Percentiles rank a stretch among this genome's conserved stretches.
Conservation (phyloP, 2,797 vertebrate genomes). For the Synaphobranchus kaupii region DNA sequence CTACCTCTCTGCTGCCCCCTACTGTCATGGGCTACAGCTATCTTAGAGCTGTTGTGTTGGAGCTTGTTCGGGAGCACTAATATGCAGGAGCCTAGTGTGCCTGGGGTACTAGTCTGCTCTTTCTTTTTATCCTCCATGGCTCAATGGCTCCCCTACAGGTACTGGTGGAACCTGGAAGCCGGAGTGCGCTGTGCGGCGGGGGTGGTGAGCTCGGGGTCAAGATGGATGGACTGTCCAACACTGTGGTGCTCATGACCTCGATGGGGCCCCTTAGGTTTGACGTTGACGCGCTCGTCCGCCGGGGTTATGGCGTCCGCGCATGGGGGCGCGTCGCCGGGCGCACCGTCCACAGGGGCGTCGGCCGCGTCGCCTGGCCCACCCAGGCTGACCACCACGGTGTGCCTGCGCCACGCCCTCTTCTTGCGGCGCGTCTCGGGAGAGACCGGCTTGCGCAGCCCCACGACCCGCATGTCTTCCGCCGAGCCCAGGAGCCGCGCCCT, state of each 20-base stretch:
- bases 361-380: conserved; percentile 58
- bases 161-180: conserved; percentile 76
- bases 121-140: not conserved
- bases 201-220: conserved; percentile 41
- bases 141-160: conserved; percentile 60
- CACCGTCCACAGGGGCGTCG: conserved; percentile 49
- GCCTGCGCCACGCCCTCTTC: conserved; percentile 88
- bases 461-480: conserved; percentile 80
- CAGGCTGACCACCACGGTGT: conserved; percentile 90
- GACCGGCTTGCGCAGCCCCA: conserved; percentile 80
- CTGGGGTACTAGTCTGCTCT: not conserved
- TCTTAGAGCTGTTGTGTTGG: not conserved
- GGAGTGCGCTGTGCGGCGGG: conserved; percentile 53
- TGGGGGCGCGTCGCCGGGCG: conserved; percentile 46
- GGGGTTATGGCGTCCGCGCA: not conserved
- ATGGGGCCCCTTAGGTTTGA: not conserved
- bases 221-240: conserved; percentile 17
- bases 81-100: not conserved
- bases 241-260: conserved; percentile 34
- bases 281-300: not conserved
- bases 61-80: not conserved
- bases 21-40: not conserved
- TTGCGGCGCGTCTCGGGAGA: conserved; percentile 87
- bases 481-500: conserved; percentile 76
- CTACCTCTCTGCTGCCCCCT: not conserved